Percentiles rank a stretch among this genome's conserved stretches.
Evolutionary conservation across 1,140 invertebrate genomes (phyloP).

Genomic region (Zaprionus lachaisei): DNA sequence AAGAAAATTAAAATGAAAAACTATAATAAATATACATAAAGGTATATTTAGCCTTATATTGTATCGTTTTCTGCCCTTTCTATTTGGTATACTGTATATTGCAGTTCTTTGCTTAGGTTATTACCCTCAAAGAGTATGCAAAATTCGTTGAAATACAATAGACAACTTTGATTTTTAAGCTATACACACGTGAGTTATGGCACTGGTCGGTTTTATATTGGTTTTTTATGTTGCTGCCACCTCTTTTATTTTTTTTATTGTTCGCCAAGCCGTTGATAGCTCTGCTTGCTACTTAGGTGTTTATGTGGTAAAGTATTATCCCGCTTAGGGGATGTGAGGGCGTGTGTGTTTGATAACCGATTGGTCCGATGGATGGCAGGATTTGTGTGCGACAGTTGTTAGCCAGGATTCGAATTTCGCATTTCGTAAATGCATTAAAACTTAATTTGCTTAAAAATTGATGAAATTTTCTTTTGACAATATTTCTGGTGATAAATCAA

Average conservation of each 20-base stretch:
- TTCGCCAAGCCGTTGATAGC: slow-evolving; percentile 70
- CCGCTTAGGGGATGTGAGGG: slow-evolving; percentile 56
- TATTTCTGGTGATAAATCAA: slow-evolving; percentile 71
- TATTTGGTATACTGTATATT: no score
- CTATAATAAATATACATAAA: no score
- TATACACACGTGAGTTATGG: slow-evolving; percentile 50
- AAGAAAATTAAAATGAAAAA: no score
- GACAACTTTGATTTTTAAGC: slow-evolving; percentile 17
- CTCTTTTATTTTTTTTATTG: slow-evolving; percentile 63
- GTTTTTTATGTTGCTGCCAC: slow-evolving; percentile 47
- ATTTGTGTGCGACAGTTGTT: slow-evolving; percentile 39
- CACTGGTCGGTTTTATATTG: slow-evolving; percentile 62
- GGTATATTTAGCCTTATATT: no score
- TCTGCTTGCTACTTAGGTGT: slow-evolving; percentile 65
- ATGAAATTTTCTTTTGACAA: slow-evolving; percentile 59
- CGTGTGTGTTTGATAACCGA: slow-evolving; percentile 47
- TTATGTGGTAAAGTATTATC: slow-evolving; percentile 75
- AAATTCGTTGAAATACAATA: slow-evolving; percentile 4
- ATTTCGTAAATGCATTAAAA: slow-evolving; percentile 54
- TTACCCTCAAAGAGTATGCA: slow-evolving; percentile 38
- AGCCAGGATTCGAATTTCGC: slow-evolving; percentile 17
- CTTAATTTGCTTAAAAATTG: slow-evolving; percentile 57
- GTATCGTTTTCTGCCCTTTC: no score
- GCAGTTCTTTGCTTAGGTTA: no score
- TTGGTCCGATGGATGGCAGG: slow-evolving; percentile 6